Evolutionary conservation across 2,113 vertebrate genomes (phyloP), one percentile per base, ranked within the genome.

Genomic region (Siphamia tubifer): DNA sequence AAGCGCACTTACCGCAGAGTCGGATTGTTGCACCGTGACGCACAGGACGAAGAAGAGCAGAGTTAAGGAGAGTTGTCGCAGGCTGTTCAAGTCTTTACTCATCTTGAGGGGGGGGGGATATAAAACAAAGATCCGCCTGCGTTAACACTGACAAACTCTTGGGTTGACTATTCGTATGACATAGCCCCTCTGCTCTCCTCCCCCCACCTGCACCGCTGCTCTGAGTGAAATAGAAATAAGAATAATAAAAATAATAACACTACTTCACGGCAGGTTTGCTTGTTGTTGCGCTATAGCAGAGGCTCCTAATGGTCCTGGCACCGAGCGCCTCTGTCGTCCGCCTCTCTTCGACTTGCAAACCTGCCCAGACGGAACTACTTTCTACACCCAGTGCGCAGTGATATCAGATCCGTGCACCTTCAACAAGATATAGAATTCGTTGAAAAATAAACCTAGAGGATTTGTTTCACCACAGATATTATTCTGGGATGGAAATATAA

Each of bases 1-100:
- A 8, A 11, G 6, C 5, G 31, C 61, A 92, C 93, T 93, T 78
- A 94, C 93, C 91, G 86, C 86, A 8, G 87, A 85, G 49, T 93
- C 68, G 1, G 90, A 60, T 9, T 28, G 81, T 67, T 81, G 83
- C 55, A 92, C 81, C 68, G 53, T 68, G 67, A 74, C 65, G 78
- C 79, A 87, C 76, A 94, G 69, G 16, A 61, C 60, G 69, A 92
- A 30, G 52, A 91, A 15, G 31, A 90, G 60, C 68, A 92, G 68
- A 7, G 77, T 49, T 68, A 23, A 75, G 65, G 76, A 75, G 81
- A 85, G 61, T 64, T 73, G 85, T 19, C 73, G 70, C 77, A 77
- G 76, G 61, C 77, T 72, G 80, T 84, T 78, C 47, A 58, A 40
- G 71, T 75, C 84, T 83, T 75, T 77, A 58, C 51, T 89, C 89